phyloP scores from a whole-genome alignment of 92 coral and sea anemone species.

The Parazoanthus darwini region DNA sequence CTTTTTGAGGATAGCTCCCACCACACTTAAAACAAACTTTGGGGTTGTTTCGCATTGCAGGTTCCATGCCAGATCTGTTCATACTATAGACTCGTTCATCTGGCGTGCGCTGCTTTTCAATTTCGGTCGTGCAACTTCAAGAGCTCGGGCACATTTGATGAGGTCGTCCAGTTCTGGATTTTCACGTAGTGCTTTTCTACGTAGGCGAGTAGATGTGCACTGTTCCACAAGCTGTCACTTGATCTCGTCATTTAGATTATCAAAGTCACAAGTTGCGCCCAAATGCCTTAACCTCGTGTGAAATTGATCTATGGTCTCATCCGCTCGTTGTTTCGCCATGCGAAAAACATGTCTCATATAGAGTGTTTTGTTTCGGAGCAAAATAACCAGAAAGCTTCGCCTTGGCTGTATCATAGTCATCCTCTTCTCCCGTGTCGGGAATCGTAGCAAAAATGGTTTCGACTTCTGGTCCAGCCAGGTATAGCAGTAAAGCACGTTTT shows the following conservation, averaged over 20 bases:
- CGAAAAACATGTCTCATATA: conserved; percentile 48
- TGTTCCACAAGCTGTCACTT: conserved; percentile 40
- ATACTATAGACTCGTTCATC: conserved; percentile 32
- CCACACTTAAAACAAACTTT: conserved; percentile 34
- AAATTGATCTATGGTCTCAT: conserved; percentile 49
- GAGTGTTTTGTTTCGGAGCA: conserved; percentile 40
- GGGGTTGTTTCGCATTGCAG: background rate
- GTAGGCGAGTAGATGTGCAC: conserved; percentile 43
- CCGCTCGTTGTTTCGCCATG: conserved; percentile 36
- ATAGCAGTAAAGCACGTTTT: conserved; percentile 39
- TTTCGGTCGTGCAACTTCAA: conserved; percentile 38
- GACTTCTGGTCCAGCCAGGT: conserved; percentile 49
- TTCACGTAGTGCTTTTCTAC: conserved; percentile 49
- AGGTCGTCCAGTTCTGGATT: conserved; percentile 28
- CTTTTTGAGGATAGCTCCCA: conserved; percentile 44
- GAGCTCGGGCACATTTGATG: conserved; percentile 36
- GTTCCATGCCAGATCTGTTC: background rate
- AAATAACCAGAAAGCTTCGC: conserved; percentile 40
- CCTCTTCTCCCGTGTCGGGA: conserved; percentile 47
- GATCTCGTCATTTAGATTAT: conserved; percentile 24
- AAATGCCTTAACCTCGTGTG: conserved; percentile 38
- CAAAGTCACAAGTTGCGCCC: conserved; percentile 38
- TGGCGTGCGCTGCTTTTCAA: conserved; percentile 35
- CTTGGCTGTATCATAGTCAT: conserved; percentile 46
- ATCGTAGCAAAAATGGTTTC: conserved; percentile 45